Percentiles rank a stretch among this genome's conserved stretches.
Conservation (phyloP, 2,797 vertebrate genomes). For the Parauchenoglanis ngamensis region DNA sequence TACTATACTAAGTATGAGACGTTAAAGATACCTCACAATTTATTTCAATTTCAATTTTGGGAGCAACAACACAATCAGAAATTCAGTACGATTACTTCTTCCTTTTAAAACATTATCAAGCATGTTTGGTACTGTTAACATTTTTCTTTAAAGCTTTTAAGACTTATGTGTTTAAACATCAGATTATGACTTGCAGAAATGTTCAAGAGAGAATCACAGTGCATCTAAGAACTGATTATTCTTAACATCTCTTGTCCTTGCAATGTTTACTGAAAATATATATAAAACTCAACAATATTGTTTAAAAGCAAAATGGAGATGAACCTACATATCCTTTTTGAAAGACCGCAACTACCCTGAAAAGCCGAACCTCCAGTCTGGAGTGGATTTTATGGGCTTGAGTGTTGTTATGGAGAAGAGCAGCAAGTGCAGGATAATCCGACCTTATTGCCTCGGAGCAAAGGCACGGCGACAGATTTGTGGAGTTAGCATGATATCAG, state of each 20-base stretch:
- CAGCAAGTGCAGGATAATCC: constrained; percentile 45
- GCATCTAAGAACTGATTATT: background rate
- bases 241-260: background rate
- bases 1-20: background rate
- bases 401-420: constrained; percentile 38
- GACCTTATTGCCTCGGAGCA: constrained; percentile 52
- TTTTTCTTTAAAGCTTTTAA: background rate
- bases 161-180: no score
- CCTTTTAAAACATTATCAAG: background rate
- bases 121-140: background rate
- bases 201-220: background rate
- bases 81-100: background rate
- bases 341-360: background rate
- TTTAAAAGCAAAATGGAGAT: background rate
- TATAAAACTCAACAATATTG: background rate
- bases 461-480: constrained; percentile 58
- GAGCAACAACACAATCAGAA: background rate
- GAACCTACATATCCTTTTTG: background rate
- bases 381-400: constrained; percentile 29
- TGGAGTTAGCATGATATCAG: constrained; percentile 56
- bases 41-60: background rate
- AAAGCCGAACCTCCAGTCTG: constrained; percentile 39
- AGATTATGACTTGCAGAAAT: background rate
- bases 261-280: background rate
- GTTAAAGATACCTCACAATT: background rate